A percentile compares a stretch with the other conserved stretches of the same genome.
These are phyloP conservation scores for Glareola pratincola DNA, from an alignment of 2,113 vertebrate genomes.

Conservation along the genomic window DNA sequence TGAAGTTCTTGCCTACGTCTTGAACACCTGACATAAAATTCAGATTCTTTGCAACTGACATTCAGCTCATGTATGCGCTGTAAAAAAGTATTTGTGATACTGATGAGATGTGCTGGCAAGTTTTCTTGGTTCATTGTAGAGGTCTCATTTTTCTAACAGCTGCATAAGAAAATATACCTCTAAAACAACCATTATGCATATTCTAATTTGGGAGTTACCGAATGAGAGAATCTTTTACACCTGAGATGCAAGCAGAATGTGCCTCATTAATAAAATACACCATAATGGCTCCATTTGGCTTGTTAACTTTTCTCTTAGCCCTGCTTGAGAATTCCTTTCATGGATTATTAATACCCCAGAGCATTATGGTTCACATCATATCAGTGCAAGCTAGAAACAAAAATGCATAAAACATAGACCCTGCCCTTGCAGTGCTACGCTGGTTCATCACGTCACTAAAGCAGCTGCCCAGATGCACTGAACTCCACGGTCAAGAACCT, in stretches of 20 bases:
- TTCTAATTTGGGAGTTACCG: not conserved
- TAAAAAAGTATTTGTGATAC: not conserved
- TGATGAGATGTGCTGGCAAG: not conserved
- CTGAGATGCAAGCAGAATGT: not conserved
- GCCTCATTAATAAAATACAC: conserved; percentile 48
- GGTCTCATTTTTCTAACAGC: not conserved
- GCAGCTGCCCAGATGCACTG: not conserved
- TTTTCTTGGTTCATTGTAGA: not conserved
- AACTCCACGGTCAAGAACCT: not conserved
- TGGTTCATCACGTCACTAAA: not conserved
- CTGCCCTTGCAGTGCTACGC: not conserved
- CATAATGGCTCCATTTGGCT: conserved; percentile 15
- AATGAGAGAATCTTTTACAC: not conserved
- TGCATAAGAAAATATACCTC: not conserved
- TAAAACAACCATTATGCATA: not conserved
- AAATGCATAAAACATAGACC: conserved; percentile 43
- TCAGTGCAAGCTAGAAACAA: not conserved
- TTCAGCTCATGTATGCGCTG: not conserved
- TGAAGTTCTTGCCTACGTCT: not conserved
- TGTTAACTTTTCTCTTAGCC: conserved; percentile 25
- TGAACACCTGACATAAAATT: not conserved
- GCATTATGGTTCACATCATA: not conserved
- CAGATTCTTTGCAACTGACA: not conserved
- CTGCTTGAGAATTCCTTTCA: conserved; percentile 9
- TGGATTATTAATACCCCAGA: conserved; percentile 37